These are phyloP conservation scores for Megaleporinus macrocephalus DNA, from an alignment of 2,113 vertebrate genomes.

Conservation along the genomic window DNA sequence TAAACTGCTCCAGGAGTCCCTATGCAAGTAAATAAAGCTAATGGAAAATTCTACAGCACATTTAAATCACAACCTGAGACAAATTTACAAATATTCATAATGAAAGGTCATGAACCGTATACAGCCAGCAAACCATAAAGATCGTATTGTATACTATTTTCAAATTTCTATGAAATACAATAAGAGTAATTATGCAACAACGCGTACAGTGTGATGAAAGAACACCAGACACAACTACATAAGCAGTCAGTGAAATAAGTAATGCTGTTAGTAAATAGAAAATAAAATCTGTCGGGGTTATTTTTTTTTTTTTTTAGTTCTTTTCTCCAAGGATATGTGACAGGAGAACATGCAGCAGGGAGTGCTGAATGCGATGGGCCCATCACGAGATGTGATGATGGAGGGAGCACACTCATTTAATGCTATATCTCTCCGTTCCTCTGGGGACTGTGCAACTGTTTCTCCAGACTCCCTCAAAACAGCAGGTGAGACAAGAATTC, in stretches of 20 bases:
- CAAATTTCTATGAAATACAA: background rate
- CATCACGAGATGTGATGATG: constrained; percentile 58
- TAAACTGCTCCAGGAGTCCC: too few relatives aligned
- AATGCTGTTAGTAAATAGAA: constrained; percentile 34
- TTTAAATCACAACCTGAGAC: too few relatives aligned
- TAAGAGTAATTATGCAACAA: background rate
- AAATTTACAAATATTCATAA: too few relatives aligned
- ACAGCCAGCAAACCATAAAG: background rate
- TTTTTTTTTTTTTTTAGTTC: constrained; percentile 16
- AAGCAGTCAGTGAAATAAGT: constrained; percentile 33
- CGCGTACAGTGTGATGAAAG: background rate
- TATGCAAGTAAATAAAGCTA: too few relatives aligned
- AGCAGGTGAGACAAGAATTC: constrained; percentile 61
- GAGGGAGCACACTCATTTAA: constrained; percentile 58
- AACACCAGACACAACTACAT: background rate
- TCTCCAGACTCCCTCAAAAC: constrained; percentile 53
- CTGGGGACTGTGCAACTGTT: constrained; percentile 59
- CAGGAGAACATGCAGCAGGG: constrained; percentile 18
- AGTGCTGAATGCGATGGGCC: constrained; percentile 40
- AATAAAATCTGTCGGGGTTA: constrained; percentile 13
- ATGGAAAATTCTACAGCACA: too few relatives aligned
- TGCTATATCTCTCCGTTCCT: constrained; percentile 56
- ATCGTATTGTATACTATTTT: background rate
- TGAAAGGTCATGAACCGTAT: too few relatives aligned
- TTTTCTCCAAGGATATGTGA: constrained; percentile 34